These are phyloP conservation scores for Alauda arvensis DNA, from an alignment of 2,797 vertebrate species.

Conservation along the genomic window DNA sequence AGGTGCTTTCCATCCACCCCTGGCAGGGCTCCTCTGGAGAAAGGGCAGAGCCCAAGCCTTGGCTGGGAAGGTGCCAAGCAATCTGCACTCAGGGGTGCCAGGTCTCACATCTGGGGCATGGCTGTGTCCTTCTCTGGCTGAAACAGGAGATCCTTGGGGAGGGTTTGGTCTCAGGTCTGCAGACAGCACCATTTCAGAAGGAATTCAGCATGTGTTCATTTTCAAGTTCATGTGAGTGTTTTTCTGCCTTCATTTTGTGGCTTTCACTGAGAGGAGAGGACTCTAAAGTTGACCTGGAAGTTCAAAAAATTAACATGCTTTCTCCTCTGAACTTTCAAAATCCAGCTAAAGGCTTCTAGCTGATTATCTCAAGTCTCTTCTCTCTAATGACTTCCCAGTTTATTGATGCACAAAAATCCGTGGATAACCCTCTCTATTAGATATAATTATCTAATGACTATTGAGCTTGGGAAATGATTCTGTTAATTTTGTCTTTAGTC, in stretches of 20 bases:
- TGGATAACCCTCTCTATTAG: slow-evolving; percentile 29
- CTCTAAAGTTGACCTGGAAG: background rate
- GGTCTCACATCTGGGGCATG: background rate
- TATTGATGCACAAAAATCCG: slow-evolving; percentile 30
- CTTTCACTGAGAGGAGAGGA: background rate
- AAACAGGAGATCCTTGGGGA: background rate
- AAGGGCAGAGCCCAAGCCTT: background rate
- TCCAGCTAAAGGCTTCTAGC: slow-evolving; percentile 10
- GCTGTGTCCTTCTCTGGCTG: background rate
- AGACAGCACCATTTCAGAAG: background rate
- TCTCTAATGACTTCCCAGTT: slow-evolving; percentile 35
- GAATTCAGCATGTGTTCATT: background rate
- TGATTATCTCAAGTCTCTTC: slow-evolving; percentile 31
- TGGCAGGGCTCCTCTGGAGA: background rate
- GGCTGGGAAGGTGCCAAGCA: background rate
- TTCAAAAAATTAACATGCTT: background rate
- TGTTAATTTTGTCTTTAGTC: slow-evolving; percentile 46
- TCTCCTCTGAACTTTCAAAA: slow-evolving; percentile 24
- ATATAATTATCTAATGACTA: slow-evolving; percentile 34
- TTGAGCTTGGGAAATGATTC: slow-evolving; percentile 42
- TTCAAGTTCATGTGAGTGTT: background rate
- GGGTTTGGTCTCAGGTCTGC: background rate
- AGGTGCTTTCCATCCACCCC: background rate
- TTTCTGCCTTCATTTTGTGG: background rate
- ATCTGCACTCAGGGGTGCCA: background rate